phyloP scores from a whole-genome alignment of 1,140 invertebrate genomes.

The Drosophila murphyi region DNA sequence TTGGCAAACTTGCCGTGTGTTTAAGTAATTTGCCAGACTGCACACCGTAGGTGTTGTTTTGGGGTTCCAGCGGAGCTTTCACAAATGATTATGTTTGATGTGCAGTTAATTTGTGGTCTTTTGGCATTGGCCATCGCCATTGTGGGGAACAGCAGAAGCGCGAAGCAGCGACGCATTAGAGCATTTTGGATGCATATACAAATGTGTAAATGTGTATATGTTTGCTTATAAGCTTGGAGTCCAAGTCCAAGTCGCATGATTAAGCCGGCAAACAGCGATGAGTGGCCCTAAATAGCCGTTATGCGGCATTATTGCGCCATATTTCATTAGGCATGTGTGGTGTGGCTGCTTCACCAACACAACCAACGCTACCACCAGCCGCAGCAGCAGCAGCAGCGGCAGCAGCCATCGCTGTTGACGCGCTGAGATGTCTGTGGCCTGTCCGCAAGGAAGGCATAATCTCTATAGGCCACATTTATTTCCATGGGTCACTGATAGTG shows the following conservation, averaged over 20 bases:
- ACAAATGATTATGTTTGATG: constrained; percentile 83
- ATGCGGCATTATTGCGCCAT: constrained; percentile 79
- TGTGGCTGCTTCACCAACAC: background rate
- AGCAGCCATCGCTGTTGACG: constrained; percentile 13
- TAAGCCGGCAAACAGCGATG: constrained; percentile 45
- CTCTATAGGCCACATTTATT: constrained; percentile 84
- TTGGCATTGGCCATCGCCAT: constrained; percentile 17
- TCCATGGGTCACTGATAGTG: constrained; percentile 84
- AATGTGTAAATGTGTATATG: background rate
- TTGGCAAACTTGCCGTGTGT: constrained; percentile 58
- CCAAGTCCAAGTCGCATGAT: constrained; percentile 20
- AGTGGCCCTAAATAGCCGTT: constrained; percentile 80
- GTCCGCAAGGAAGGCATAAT: constrained; percentile 70
- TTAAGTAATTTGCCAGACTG: constrained; percentile 77
- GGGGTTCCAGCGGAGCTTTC: constrained; percentile 66
- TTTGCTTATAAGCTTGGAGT: background rate
- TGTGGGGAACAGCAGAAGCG: constrained; percentile 54
- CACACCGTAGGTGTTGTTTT: constrained; percentile 65
- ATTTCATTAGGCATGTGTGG: constrained; percentile 72
- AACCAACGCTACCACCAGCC: background rate
- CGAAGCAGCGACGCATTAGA: constrained; percentile 71
- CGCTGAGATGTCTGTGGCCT: constrained; percentile 39
- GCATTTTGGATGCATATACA: constrained; percentile 4
- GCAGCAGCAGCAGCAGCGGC: background rate
- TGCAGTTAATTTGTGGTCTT: constrained; percentile 78